Evolutionary conservation across 1,140 invertebrate genomes (phyloP), one percentile per base, ranked within the genome.

Genomic region (Eufriesea mexicana): DNA sequence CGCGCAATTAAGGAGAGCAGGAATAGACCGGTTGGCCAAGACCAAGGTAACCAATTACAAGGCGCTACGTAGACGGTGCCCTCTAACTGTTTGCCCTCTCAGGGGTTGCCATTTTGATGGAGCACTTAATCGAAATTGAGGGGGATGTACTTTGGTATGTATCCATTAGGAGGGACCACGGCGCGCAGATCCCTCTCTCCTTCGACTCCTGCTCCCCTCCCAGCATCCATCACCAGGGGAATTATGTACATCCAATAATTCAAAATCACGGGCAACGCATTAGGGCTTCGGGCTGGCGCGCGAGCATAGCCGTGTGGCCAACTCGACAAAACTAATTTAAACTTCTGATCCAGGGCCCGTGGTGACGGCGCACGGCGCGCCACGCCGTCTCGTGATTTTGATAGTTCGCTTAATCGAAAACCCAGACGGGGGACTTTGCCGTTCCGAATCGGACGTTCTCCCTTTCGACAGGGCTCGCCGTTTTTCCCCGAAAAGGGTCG

Each of bases 281-380:
- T 78, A 77, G 51, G 49, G 64, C 45, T 70, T 20, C 18, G 12
- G 72, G 47, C 20, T n/a, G 59, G 28, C 23, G 67, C 45, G 35
- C 6, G 14, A 10, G 42, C 47, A 12, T 47, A 35, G 20, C 66
- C 55, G 71, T 28, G 62, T 35, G 35, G 62, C 72, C 47, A 77
- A 77, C 81, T 78, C 81, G 75, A 78, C 81, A 62, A 83, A 83
- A 83, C 81, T 83, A 83, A 83, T 83, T 83, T 83, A 83, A 83
- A 83, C 64, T 83, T 83, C 18, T 47, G 81, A 77, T 78, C 66
- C 75, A 54, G 25, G 54, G 35, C 35, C 23, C 45, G 62, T n/a
- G 45, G 12, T 16, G 23, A 35, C 45, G 49, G 28, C n/a, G n/a
- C 12, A 25, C 7, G 47, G 14, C 42, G 2, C 42, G 54, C 76